phyloP scores from a whole-genome alignment of 2,888 invertebrate species.

The Dryobotodes eremita region DNA sequence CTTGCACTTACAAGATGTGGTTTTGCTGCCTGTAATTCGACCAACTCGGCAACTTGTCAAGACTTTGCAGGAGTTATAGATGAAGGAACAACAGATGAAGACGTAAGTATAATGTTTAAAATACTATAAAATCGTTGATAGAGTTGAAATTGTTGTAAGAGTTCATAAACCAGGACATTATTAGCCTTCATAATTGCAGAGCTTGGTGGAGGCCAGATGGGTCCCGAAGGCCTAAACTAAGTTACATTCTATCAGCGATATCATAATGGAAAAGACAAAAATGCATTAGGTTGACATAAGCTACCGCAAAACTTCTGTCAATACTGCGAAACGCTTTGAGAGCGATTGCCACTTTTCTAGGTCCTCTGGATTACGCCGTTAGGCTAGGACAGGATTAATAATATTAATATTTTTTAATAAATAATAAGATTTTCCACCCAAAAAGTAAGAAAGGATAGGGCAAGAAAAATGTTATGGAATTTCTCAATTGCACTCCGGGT shows the following conservation, averaged over 20 bases:
- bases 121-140: not conserved
- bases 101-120: slow-evolving; percentile 6
- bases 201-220: too few species aligned
- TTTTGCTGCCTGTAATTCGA: not conserved
- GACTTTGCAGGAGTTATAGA: not conserved
- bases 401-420: too few species aligned
- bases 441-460: too few species aligned
- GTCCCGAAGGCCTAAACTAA: not conserved
- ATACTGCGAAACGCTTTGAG: not conserved
- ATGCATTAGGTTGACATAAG: not conserved
- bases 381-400: not conserved
- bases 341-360: not conserved
- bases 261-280: not conserved
- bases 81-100: not conserved
- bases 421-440: too few species aligned
- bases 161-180: not conserved
- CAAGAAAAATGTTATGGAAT: not conserved
- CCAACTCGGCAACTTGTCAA: not conserved
- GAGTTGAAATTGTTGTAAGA: not conserved
- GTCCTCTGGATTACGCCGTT: not conserved
- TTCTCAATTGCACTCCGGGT: not conserved
- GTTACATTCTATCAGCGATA: not conserved
- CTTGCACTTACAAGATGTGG: not conserved
- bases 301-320: not conserved
- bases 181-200: too few species aligned